Base-by-base conservation (phyloP, 2,113 vertebrate species). In the Sinocyclocheilus anshuiensis region DNA sequence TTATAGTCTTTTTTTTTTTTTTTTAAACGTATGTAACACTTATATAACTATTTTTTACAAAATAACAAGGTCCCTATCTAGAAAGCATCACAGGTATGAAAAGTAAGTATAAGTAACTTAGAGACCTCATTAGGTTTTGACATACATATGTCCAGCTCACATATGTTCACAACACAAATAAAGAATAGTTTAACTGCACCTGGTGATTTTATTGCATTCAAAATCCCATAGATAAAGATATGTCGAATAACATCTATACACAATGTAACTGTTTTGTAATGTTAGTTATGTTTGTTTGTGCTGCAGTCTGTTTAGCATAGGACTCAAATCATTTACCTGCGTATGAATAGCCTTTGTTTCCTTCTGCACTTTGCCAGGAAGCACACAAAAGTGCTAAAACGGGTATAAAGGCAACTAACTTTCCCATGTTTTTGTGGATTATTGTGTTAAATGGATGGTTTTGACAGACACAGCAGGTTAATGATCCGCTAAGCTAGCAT, bases 271-370 rank as follows among this genome's bases (percentile, higher is more conserved):
- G 42, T 50, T 48, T 48, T 76, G 72, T 50, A 76, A 24, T 15
- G 12, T 76, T 48, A 48, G 39, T 16, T 2, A 24, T 76, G 39
- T 48, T 16, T 16, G n/a, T 33, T 33, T 22, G 22, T 6, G 24
- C 8, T 10, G 1, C 6, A 48, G 42, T 48, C 42, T 78, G 50
- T 53, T 83, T 83, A 83, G 63, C 81, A 83, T 39, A 8, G 12
- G 6, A 45, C 10, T 48, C 45, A 59, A 57, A 57, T 39, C 12
- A 24, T 72, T 88, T 89, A 91, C 89, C 89, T 90, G 87, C 50
- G 45, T 84, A 84, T 2, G 88, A 89, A 85, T 87, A 90, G 26
- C 74, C 71, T 74, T 81, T 26, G 24, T 81, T 86, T 63, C 65
- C 86, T 48, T 83, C 86, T 16, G 61, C 67, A 42, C 6, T 39